A percentile compares a stretch with the other conserved stretches of the same genome.
Evolutionary conservation across 2,113 vertebrate species (phyloP).

Genomic region (Garra rufa): DNA sequence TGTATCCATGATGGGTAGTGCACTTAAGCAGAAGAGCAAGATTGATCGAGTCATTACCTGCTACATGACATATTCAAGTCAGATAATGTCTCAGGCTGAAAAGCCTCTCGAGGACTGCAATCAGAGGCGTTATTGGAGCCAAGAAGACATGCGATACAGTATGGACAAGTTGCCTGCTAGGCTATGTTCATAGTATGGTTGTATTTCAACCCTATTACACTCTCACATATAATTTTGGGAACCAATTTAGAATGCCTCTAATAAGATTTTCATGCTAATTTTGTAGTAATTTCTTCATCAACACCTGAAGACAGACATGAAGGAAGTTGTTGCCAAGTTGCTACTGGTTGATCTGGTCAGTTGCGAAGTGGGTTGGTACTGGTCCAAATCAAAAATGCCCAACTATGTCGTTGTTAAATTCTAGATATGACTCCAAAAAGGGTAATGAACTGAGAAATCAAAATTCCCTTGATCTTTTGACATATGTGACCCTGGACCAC

Average conservation of each 20-base stretch:
- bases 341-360: not conserved
- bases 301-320: not conserved
- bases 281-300: not conserved
- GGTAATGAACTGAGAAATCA: too few species aligned
- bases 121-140: not conserved
- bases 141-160: not conserved
- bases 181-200: not conserved
- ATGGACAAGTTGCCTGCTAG: not conserved
- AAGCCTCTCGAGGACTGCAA: constrained; percentile 6
- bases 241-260: not conserved
- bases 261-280: not conserved
- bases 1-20: not conserved
- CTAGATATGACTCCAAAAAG: too few species aligned
- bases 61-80: constrained; percentile 26
- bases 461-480: too few species aligned
- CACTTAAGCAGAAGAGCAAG: constrained; percentile 21
- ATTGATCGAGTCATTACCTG: constrained; percentile 13
- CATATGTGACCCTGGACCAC: too few species aligned
- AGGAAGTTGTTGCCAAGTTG: not conserved
- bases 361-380: not conserved
- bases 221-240: not conserved
- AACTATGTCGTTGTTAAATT: too few species aligned
- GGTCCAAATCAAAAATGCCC: not conserved
- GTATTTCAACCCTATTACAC: not conserved
- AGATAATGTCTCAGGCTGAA: constrained; percentile 8